These are phyloP conservation scores for Atrichornis clamosus DNA, from an alignment of 2,113 vertebrate species.

Conservation along the genomic window DNA sequence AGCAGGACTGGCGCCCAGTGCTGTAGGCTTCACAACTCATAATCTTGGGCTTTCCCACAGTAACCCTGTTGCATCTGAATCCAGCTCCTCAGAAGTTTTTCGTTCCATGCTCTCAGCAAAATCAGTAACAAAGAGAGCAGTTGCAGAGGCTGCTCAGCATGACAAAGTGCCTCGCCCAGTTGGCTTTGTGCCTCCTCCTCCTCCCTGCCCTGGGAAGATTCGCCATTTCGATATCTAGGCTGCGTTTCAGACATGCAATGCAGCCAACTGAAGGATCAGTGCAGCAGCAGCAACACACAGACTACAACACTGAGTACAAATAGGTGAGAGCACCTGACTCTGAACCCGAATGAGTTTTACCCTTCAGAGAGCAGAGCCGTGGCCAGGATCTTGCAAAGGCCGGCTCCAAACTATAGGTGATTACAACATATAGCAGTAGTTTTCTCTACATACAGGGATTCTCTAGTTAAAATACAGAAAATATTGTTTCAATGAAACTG, in stretches of 20 bases:
- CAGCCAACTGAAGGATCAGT: not conserved
- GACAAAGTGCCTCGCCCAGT: not conserved
- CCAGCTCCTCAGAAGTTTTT: not conserved
- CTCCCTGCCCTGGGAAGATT: slow-evolving; percentile 69
- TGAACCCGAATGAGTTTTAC: not conserved
- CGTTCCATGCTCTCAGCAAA: accelerated
- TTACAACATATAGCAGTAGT: not conserved
- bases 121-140: not conserved
- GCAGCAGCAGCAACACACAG: not conserved
- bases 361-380: not conserved
- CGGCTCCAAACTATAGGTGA: not conserved
- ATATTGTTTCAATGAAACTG: slow-evolving; percentile 41
- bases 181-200: slow-evolving; percentile 22
- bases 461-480: slow-evolving; percentile 2
- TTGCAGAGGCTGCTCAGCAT: not conserved
- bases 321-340: not conserved
- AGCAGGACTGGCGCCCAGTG: not conserved
- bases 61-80: not conserved
- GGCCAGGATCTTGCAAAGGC: not conserved
- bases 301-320: not conserved
- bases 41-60: slow-evolving; percentile 45
- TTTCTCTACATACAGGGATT: not conserved
- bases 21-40: slow-evolving; percentile 18
- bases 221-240: slow-evolving; percentile 66
- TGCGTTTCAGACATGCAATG: not conserved